Conservation (phyloP, 2,888 invertebrate species). For the Heliconius charithonia region DNA sequence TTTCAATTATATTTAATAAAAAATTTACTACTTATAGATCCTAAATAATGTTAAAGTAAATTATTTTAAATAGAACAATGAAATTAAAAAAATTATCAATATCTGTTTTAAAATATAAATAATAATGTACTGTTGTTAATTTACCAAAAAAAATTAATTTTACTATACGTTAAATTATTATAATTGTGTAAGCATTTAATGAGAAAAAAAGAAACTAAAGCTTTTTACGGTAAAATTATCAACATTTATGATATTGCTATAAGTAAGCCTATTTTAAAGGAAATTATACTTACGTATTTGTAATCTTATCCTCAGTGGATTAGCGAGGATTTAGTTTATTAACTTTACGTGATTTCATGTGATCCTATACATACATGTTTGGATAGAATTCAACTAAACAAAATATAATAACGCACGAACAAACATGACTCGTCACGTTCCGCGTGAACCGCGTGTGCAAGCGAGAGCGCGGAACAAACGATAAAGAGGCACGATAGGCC, state of each 20-base stretch:
- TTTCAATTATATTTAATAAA: background rate
- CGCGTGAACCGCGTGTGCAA: too few species aligned
- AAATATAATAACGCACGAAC: background rate
- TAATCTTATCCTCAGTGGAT: constrained; percentile 25
- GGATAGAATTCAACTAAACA: background rate
- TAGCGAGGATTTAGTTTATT: background rate
- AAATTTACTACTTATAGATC: background rate
- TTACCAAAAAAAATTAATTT: too few species aligned
- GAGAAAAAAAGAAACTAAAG: background rate
- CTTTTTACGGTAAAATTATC: background rate
- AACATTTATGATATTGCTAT: background rate
- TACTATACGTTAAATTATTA: background rate
- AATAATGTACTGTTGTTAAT: background rate
- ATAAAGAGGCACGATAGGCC: too few species aligned
- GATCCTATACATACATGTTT: background rate
- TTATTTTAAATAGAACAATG: background rate
- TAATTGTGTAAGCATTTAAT: background rate
- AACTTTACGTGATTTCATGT: constrained; percentile 15
- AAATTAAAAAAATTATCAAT: background rate
- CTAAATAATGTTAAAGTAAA: background rate
- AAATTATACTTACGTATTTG: constrained; percentile 12
- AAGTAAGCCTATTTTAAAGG: constrained; percentile 5
- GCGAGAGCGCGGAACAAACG: too few species aligned
- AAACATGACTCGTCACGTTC: too few species aligned
- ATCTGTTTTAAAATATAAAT: background rate